Percentiles rank a stretch among this genome's conserved stretches.
Conservation (phyloP, 1,140 invertebrate genomes). For the Zaprionus inermis region DNA sequence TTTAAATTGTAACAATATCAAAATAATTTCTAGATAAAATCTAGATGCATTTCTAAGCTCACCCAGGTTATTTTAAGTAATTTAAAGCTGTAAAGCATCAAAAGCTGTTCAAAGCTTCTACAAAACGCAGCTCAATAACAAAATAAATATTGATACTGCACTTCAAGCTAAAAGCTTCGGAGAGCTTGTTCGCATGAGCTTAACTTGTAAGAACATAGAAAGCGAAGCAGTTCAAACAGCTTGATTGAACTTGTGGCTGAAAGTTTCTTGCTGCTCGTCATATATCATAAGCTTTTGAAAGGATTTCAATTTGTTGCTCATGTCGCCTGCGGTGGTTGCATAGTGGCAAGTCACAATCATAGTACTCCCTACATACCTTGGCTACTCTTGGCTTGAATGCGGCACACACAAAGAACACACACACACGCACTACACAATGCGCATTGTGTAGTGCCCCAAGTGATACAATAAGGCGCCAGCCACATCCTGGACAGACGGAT, state of each 20-base stretch:
- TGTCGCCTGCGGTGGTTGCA: constrained; percentile 5
- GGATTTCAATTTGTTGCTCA: constrained; percentile 16
- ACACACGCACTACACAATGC: constrained; percentile 35
- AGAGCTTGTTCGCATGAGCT: neutral
- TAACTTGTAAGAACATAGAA: neutral
- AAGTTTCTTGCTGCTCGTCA: neutral
- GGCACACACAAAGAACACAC: constrained; percentile 12
- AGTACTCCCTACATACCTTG: neutral
- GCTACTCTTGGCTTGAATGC: constrained; percentile 3
- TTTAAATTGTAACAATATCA: too few species aligned
- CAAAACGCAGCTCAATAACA: neutral
- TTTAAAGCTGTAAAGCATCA: neutral
- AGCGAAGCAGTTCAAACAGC: neutral
- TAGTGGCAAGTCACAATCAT: constrained; percentile 11
- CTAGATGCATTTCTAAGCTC: neutral
- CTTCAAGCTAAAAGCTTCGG: neutral
- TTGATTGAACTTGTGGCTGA: neutral
- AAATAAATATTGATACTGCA: neutral
- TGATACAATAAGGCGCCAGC: constrained; percentile 49
- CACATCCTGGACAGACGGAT: constrained; percentile 36
- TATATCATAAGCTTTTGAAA: constrained; percentile 2
- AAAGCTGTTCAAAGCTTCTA: neutral
- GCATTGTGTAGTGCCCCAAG: constrained; percentile 44
- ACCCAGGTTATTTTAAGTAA: neutral
- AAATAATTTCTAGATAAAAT: too few species aligned